phyloP scores from a whole-genome alignment of 35 echinoderm and acorn worm genomes.

The Diadema setosum region DNA sequence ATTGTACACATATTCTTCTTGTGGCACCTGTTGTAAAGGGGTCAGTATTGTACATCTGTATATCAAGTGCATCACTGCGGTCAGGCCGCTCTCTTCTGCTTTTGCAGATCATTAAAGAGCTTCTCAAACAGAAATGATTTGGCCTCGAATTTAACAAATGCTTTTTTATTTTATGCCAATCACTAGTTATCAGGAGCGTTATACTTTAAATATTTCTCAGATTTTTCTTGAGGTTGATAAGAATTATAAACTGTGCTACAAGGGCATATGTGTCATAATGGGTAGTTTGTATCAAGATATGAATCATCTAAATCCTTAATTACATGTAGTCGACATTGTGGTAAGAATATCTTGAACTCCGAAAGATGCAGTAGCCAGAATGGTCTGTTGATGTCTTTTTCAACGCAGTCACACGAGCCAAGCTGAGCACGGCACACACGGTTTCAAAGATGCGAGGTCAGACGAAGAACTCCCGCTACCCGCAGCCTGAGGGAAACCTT shows the following conservation, averaged over 20 bases:
- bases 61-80: too few relatives aligned
- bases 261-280: background rate
- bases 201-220: too few relatives aligned
- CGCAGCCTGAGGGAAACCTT: constrained; percentile 63
- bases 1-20: too few relatives aligned
- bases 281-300: background rate
- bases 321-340: background rate
- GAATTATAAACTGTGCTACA: background rate
- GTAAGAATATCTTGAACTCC: background rate
- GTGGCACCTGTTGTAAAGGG: too few relatives aligned
- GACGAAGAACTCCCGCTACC: constrained; percentile 42
- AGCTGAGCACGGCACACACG: constrained; percentile 44
- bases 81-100: too few relatives aligned
- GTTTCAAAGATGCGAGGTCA: constrained; percentile 85
- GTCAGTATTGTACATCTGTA: too few relatives aligned
- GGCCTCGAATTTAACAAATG: too few relatives aligned
- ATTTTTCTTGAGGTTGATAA: too few relatives aligned
- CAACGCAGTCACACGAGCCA: constrained; percentile 56
- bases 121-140: too few relatives aligned
- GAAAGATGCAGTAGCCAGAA: background rate
- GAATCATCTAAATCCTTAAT: background rate
- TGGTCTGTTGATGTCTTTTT: background rate
- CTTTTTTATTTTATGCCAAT: too few relatives aligned
- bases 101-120: too few relatives aligned
- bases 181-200: too few relatives aligned